phyloP scores from a whole-genome alignment of 2,888 invertebrate species.

The Pediacus dermestoides region DNA sequence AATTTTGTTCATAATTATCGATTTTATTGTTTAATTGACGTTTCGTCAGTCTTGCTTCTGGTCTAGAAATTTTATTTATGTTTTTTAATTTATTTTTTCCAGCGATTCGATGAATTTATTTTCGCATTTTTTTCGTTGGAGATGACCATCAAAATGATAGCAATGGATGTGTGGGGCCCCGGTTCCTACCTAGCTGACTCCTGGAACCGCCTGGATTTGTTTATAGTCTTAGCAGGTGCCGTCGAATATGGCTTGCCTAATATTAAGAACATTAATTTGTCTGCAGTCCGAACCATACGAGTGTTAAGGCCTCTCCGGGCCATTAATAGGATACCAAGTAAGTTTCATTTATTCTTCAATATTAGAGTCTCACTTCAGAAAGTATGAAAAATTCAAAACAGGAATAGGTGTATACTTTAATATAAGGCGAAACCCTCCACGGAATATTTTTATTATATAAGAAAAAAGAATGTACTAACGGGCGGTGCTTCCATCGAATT shows the following conservation, averaged over 20 bases:
- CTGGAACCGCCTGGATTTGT: slow-evolving; percentile 98
- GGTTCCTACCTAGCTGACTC: slow-evolving; percentile 96
- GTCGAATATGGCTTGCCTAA: slow-evolving; percentile 83
- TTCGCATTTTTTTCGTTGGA: slow-evolving; percentile 97
- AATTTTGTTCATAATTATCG: no score
- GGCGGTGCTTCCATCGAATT: background rate
- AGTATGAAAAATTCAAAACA: slow-evolving; percentile 1
- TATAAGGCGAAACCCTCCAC: no score
- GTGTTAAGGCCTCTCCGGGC: slow-evolving; percentile 95
- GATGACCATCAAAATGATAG: slow-evolving; percentile 98
- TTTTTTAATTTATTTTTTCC: slow-evolving; percentile 39
- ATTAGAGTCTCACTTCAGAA: background rate
- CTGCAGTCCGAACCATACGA: slow-evolving; percentile 96
- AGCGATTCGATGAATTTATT: slow-evolving; percentile 97
- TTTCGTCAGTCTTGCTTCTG: no score
- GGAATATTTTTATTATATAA: background rate
- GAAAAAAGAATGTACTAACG: background rate
- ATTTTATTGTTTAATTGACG: no score
- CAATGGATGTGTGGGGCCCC: slow-evolving; percentile 93
- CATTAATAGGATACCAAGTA: slow-evolving; percentile 99
- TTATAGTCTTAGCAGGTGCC: slow-evolving; percentile 94
- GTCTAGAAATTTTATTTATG: slow-evolving; percentile 1
- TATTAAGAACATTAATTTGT: slow-evolving; percentile 96
- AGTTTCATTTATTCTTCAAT: slow-evolving; percentile 52
- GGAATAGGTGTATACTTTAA: no score